These are phyloP conservation scores for Danio choprae DNA, from an alignment of 2,797 vertebrate species.

Conservation along the genomic window DNA sequence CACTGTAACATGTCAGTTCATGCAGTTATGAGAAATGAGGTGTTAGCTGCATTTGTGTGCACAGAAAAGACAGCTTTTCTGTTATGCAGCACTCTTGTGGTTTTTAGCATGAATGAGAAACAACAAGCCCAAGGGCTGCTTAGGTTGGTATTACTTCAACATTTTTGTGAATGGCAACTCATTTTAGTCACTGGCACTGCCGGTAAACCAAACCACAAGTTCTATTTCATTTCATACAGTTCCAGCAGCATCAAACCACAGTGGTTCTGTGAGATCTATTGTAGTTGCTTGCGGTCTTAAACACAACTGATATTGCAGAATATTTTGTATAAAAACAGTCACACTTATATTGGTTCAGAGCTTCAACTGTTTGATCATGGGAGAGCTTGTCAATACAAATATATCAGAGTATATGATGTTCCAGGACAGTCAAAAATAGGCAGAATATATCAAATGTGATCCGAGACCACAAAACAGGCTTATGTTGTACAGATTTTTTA, in stretches of 20 bases:
- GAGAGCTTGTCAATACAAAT: constrained; percentile 14
- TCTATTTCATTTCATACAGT: constrained; percentile 40
- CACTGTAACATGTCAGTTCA: neutral
- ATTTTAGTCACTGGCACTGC: constrained; percentile 34
- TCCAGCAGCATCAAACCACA: constrained; percentile 33
- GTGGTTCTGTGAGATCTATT: constrained; percentile 44
- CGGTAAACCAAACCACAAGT: constrained; percentile 55
- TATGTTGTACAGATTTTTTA: too few species aligned
- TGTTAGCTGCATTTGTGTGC: constrained; percentile 1
- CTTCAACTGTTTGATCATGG: constrained; percentile 41
- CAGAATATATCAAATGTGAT: constrained; percentile 1
- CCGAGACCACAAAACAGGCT: too few species aligned
- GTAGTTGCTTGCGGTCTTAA: constrained; percentile 33
- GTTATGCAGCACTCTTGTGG: neutral
- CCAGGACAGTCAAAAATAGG: neutral
- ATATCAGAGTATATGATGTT: neutral
- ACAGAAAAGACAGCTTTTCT: neutral
- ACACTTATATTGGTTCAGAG: constrained; percentile 37
- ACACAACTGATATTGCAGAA: constrained; percentile 53
- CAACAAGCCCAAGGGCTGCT: constrained; percentile 6
- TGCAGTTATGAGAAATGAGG: neutral
- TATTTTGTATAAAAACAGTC: constrained; percentile 62
- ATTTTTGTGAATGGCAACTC: constrained; percentile 37
- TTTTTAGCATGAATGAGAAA: constrained; percentile 29
- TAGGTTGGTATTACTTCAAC: constrained; percentile 15